Conservation (phyloP, 2,888 invertebrate species). For the Lithophane leautieri region DNA sequence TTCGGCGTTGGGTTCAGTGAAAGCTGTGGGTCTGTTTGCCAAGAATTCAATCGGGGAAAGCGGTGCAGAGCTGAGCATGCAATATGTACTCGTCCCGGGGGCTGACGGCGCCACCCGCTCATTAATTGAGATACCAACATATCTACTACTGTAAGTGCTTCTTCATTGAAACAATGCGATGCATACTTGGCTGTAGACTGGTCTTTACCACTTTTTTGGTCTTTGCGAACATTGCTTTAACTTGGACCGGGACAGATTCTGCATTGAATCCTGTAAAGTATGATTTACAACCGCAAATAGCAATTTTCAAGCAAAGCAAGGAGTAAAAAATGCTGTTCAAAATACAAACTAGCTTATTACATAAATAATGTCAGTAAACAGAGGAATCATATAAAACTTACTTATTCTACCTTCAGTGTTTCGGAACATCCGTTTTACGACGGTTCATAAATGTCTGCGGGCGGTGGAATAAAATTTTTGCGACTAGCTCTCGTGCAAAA, state of each 20-base stretch:
- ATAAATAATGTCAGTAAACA: conserved; percentile 59
- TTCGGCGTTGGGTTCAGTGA: conserved; percentile 42
- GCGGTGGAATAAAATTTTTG: conserved; percentile 75
- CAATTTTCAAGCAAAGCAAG: background rate
- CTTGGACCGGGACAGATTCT: background rate
- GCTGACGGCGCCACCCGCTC: conserved; percentile 70
- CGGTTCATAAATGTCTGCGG: conserved; percentile 76
- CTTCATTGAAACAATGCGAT: conserved; percentile 66
- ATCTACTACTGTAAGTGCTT: conserved; percentile 70
- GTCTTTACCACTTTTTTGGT: background rate
- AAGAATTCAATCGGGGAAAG: conserved; percentile 79
- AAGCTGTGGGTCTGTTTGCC: conserved; percentile 73
- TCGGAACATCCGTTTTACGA: conserved; percentile 76
- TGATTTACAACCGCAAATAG: background rate
- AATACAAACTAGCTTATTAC: conserved; percentile 34
- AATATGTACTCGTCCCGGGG: conserved; percentile 72
- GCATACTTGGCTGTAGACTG: conserved; percentile 24
- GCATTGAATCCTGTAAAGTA: background rate
- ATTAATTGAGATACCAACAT: conserved; percentile 79
- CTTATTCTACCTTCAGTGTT: conserved; percentile 66
- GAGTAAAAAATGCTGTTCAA: conserved; percentile 4
- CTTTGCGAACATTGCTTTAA: too few species aligned
- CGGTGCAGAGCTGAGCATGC: conserved; percentile 65
- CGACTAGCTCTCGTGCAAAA: conserved; percentile 71
- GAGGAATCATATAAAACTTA: conserved; percentile 63